These are phyloP conservation scores for Protaetia brevitarsis DNA, from an alignment of 1,140 invertebrate genomes.

Conservation along the genomic window DNA sequence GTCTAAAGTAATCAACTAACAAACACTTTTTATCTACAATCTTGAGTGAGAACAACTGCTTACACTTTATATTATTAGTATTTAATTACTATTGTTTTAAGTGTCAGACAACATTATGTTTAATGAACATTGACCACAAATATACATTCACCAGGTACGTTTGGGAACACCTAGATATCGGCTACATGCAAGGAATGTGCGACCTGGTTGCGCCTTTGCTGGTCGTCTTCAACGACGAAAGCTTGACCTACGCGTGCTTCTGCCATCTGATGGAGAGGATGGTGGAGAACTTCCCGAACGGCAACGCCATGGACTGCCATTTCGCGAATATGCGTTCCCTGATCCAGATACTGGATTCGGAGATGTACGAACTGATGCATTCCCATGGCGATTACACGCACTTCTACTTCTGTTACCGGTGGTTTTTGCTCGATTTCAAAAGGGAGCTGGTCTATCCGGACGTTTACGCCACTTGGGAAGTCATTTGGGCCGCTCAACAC, in stretches of 20 bases:
- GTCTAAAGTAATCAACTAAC: too few relatives aligned
- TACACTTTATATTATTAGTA: too few relatives aligned
- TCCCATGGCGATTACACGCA: conserved; percentile 94
- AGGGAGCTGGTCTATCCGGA: conserved; percentile 88
- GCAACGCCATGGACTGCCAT: conserved; percentile 90
- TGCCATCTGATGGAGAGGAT: conserved; percentile 86
- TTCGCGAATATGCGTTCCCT: conserved; percentile 91
- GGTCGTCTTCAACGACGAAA: conserved; percentile 90
- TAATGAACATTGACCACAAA: not conserved
- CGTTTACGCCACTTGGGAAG: conserved; percentile 91
- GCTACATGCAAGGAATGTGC: conserved; percentile 93
- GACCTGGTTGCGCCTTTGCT: conserved; percentile 90
- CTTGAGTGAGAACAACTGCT: too few relatives aligned
- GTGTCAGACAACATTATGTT: not conserved
- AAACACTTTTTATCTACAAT: not conserved
- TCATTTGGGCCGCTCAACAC: conserved; percentile 90
- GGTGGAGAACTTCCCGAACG: conserved; percentile 88
- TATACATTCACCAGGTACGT: conserved; percentile 69
- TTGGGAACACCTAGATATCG: conserved; percentile 89
- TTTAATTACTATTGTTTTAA: too few relatives aligned
- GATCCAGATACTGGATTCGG: conserved; percentile 86
- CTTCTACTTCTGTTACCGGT: conserved; percentile 96
- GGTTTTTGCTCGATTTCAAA: conserved; percentile 75
- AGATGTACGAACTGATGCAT: conserved; percentile 93
- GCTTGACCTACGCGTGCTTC: conserved; percentile 89